Evolutionary conservation across 2,888 invertebrate species (phyloP).

Genomic region (Zootermopsis nevadensis): DNA sequence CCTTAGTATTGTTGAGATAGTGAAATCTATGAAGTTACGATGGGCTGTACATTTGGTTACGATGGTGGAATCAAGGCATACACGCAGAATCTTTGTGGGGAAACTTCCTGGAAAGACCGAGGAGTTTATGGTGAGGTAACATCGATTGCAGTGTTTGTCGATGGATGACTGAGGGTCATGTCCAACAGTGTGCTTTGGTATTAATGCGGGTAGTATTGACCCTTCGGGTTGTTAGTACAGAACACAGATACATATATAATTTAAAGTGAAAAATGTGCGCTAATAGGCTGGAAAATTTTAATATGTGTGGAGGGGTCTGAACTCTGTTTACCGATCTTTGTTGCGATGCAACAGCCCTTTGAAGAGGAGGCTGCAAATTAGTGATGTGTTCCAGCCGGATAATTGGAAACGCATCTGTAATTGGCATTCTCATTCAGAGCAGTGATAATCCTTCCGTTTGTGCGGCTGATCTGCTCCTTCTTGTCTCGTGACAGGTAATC

Average conservation of each 20-base stretch:
- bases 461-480: conserved; percentile 12
- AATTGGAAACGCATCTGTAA: conserved; percentile 43
- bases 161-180: too few relatives aligned
- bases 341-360: conserved; percentile 34
- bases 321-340: conserved; percentile 34
- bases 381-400: conserved; percentile 41
- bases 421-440: conserved; percentile 36
- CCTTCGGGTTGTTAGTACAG: too few relatives aligned
- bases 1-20: too few relatives aligned
- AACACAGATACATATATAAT: conserved; percentile 22
- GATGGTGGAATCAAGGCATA: too few relatives aligned
- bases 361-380: conserved; percentile 42
- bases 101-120: too few relatives aligned
- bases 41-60: too few relatives aligned
- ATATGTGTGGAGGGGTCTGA: neutral
- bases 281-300: conserved; percentile 37
- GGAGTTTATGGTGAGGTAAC: too few relatives aligned
- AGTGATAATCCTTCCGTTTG: conserved; percentile 32
- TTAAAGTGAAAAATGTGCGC: conserved; percentile 10
- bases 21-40: too few relatives aligned
- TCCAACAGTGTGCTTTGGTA: too few relatives aligned
- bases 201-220: too few relatives aligned
- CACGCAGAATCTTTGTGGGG: too few relatives aligned
- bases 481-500: conserved; percentile 32
- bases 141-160: too few relatives aligned